Conservation (phyloP, 1,140 invertebrate genomes). For the Drosophila pachea region DNA sequence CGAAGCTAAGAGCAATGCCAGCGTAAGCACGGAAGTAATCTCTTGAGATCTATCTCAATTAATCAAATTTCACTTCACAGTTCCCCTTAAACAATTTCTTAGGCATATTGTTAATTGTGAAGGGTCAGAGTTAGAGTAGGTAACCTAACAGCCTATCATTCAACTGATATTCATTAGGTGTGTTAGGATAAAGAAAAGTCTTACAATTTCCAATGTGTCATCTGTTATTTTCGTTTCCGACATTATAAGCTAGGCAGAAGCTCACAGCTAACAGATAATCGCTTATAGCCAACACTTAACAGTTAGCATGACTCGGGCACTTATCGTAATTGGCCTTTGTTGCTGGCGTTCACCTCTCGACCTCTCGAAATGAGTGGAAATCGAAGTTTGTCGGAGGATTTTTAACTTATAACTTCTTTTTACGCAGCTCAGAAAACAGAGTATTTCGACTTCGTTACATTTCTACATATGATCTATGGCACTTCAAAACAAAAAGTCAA, state of each 20-base stretch:
- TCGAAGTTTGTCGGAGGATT: not conserved
- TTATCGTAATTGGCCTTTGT: constrained; percentile 19
- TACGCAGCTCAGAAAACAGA: not conserved
- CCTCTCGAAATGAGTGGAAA: constrained; percentile 9
- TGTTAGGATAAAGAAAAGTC: no score
- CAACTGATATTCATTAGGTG: no score
- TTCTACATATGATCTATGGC: constrained; percentile 63
- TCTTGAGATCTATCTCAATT: no score
- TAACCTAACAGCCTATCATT: no score
- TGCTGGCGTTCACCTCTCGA: constrained; percentile 7
- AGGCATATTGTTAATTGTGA: no score
- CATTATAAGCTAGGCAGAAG: no score
- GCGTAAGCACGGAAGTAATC: not conserved
- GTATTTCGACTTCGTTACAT: constrained; percentile 41
- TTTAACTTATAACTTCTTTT: not conserved
- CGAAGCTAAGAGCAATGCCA: not conserved
- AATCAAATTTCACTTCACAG: no score
- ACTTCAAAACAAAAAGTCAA: constrained; percentile 43
- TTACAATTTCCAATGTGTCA: no score
- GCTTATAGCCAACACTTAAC: constrained; percentile 4
- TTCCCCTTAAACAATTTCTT: not conserved
- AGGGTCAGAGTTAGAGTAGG: no score
- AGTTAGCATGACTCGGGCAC: constrained; percentile 18
- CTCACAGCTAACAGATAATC: constrained; percentile 9
- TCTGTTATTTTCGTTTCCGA: no score